phyloP scores from a whole-genome alignment of 2,113 vertebrate species.

The Tamias sibiricus region DNA sequence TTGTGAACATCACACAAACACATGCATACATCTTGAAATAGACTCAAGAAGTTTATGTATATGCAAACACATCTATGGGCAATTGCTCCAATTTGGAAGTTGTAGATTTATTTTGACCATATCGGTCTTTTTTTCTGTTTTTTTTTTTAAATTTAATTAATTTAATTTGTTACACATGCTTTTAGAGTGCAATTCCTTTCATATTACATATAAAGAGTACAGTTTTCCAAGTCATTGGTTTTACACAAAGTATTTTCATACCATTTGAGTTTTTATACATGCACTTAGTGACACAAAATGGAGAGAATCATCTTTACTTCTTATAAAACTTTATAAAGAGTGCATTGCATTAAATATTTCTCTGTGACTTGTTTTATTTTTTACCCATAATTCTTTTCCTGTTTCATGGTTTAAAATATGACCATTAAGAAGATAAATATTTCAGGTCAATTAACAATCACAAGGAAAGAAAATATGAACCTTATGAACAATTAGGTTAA shows the following conservation, averaged over 20 bases:
- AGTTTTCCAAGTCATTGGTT: too few species aligned
- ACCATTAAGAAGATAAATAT: not conserved
- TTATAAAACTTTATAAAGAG: slow-evolving; percentile 2
- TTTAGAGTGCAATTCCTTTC: too few species aligned
- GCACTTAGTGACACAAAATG: not conserved
- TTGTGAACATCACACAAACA: not conserved
- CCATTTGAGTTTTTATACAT: too few species aligned
- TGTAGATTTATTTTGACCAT: slow-evolving; percentile 23
- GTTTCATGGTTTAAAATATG: not conserved
- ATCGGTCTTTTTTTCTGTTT: slow-evolving; percentile 4
- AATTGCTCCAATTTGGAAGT: not conserved
- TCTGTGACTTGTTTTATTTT: slow-evolving; percentile 35
- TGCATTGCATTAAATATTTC: not conserved
- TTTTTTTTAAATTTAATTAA: too few species aligned
- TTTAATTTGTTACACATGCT: too few species aligned
- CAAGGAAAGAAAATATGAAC: not conserved
- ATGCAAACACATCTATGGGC: not conserved
- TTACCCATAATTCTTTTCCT: slow-evolving; percentile 8
- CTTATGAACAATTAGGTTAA: not conserved
- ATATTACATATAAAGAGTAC: too few species aligned
- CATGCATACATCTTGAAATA: not conserved
- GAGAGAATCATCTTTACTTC: not conserved
- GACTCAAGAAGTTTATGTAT: not conserved
- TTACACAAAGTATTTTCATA: too few species aligned
- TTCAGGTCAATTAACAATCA: not conserved